Base-by-base conservation (phyloP, 2,797 vertebrate genomes). In the Hemitrygon akajei region DNA sequence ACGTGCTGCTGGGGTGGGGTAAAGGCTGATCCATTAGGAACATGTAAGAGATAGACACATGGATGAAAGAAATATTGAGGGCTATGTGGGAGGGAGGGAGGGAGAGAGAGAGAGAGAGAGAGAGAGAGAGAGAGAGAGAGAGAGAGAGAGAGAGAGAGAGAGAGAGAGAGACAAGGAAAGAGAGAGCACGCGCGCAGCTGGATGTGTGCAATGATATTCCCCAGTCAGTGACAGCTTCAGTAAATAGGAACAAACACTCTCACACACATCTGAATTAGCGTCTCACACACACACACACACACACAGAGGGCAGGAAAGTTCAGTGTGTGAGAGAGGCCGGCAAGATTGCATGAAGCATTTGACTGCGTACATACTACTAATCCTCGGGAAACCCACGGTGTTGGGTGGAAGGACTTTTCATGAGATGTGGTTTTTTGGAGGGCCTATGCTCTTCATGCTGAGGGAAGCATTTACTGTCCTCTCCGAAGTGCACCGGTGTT, bases 171-270 rank as follows among this genome's bases (percentile, higher is more conserved):
- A 6, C 56, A 47, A 47, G 58, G 18, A 27, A n/a, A n/a, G n/a
- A n/a, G n/a, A n/a, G n/a, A n/a, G n/a, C n/a, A n/a, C n/a, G n/a
- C n/a, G n/a, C n/a, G 47, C 47, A 47, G 47, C 47, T 47, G 47
- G 47, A 1, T 89, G 16, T 69, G 86, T n/a, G n/a, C 37, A 34
- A 89, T 37, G 86, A 20, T 89, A 69, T 89, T 89, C 86, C 86
- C 86, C n/a, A 87, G 60, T 69, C n/a, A 89, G 30, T 6, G 0
- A 18, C 60, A 37, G 86, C 10, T 34, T 66, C n/a, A 20, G n/a
- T 89, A 89, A 89, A 22, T 69, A 66, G 86, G 63, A 69, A 89
- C 86, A 89, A 89, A 69, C 86, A 20, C 60, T 89, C n/a, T 11
- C 82, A 0, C 60, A 0, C 60, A 87, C n/a, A 34, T 1, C 34